Evolutionary conservation across 2,888 invertebrate genomes (phyloP).

Genomic region (Zootermopsis nevadensis): DNA sequence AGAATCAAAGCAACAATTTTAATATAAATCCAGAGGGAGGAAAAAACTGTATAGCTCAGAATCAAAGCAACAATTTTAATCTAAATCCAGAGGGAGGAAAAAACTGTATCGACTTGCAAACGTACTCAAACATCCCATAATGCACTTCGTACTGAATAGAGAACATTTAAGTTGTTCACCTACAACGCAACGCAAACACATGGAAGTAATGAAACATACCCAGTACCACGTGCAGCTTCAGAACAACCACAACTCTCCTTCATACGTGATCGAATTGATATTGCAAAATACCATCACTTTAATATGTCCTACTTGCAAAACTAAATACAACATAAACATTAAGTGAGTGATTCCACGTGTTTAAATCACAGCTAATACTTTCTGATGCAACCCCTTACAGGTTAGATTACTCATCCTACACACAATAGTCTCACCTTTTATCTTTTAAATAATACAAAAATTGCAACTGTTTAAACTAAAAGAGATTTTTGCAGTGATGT

Average conservation of each 20-base stretch:
- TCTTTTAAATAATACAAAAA: background rate
- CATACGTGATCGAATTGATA: conserved; percentile 10
- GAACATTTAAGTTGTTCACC: too few relatives aligned
- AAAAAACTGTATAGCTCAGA: too few relatives aligned
- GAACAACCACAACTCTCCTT: background rate
- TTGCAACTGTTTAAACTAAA: background rate
- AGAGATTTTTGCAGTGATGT: background rate
- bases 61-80: too few relatives aligned
- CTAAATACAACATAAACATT: conserved; percentile 1
- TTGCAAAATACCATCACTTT: background rate
- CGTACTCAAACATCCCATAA: too few relatives aligned
- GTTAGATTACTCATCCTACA: too few relatives aligned
- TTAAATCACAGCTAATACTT: background rate
- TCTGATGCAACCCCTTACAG: background rate
- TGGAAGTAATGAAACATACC: background rate
- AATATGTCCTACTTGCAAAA: background rate
- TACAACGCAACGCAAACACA: background rate
- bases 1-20: too few relatives aligned
- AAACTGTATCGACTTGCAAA: too few relatives aligned
- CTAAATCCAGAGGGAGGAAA: too few relatives aligned
- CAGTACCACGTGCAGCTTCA: background rate
- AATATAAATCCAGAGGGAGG: too few relatives aligned
- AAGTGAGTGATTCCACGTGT: background rate
- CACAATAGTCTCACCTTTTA: too few relatives aligned
- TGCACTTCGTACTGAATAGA: too few relatives aligned